Base-by-base conservation (phyloP, 2,113 vertebrate genomes). In the Oreotrochilus melanogaster region DNA sequence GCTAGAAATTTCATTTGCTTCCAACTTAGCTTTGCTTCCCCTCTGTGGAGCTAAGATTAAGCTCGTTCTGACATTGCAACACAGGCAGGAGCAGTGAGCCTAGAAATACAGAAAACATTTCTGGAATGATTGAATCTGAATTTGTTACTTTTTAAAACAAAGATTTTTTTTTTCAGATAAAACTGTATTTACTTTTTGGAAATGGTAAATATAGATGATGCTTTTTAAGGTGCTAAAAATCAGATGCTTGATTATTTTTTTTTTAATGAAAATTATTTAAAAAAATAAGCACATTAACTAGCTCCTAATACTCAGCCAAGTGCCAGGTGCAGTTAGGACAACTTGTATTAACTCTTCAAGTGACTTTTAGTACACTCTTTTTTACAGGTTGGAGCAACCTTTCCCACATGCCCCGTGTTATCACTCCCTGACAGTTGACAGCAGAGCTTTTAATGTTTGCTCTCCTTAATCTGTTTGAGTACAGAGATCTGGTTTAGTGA, bases 401-500 rank as follows among this genome's bases (percentile, higher is more conserved):
- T 88, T 88, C 82, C 78, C 64, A 75, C 51, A 6, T 37, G 39
- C 48, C 69, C 12, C 61, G 6, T 1, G 56, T 88, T 96, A 92
- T 90, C 95, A 5, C 56, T 54, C 54, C 22, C 88, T 70, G 67
- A 22, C 86, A 92, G 72, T 58, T 88, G 82, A 92, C 88, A 92
- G 91, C 73, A 73, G 72, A 83, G 94, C 67, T 90, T 86, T 86
- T 92, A 2, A 31, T 95, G 88, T 92, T 90, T 94, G 79, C 14
- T 71, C 88, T 90, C 30, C 60, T 81, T 90, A 92, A 93, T 96
- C 83, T 83, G 2, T 94, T 54, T 27, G 54, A 83, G 72, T 56
- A 66, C 67, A 74, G 86, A 90, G 86, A 95, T 90, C 79, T 96
- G 79, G 60, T 93, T 83, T 94, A 74, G 82, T 60, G 86, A 45